phyloP scores from a whole-genome alignment of 2,888 invertebrate genomes.

The Temnothorax unifasciatus region DNA sequence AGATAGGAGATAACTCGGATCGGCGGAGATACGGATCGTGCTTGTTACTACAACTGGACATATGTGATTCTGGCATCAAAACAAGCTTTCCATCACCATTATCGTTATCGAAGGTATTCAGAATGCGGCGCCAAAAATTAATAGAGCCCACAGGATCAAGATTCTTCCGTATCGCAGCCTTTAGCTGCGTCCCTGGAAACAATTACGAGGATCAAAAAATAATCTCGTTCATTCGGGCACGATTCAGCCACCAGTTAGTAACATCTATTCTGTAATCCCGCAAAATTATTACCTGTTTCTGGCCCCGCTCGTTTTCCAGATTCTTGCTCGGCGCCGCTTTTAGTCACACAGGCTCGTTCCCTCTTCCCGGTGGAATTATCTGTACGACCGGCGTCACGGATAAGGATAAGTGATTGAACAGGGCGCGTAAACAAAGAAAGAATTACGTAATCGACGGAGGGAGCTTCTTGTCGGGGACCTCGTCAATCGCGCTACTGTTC shows the following conservation, averaged over 20 bases:
- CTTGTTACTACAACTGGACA: neutral
- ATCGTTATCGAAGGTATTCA: neutral
- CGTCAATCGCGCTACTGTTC: neutral
- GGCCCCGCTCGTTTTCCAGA: neutral
- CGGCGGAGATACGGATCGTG: too few species aligned
- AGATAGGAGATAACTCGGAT: neutral
- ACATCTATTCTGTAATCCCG: neutral
- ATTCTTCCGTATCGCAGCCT: neutral
- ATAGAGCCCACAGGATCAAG: neutral
- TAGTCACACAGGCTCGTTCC: neutral
- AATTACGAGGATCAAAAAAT: neutral
- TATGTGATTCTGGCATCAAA: neutral
- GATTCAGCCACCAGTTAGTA: neutral
- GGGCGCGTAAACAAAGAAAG: neutral
- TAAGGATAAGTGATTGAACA: neutral
- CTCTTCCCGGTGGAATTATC: neutral
- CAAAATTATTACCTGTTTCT: neutral
- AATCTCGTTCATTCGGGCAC: neutral
- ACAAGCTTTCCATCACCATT: neutral
- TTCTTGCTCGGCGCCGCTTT: neutral
- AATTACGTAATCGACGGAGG: constrained; percentile 9
- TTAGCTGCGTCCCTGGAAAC: neutral
- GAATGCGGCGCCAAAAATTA: neutral
- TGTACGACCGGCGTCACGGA: neutral
- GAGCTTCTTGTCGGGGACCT: neutral